Evolutionary conservation across 2,888 invertebrate species (phyloP).

Genomic region (Eucriotettix oculatus): DNA sequence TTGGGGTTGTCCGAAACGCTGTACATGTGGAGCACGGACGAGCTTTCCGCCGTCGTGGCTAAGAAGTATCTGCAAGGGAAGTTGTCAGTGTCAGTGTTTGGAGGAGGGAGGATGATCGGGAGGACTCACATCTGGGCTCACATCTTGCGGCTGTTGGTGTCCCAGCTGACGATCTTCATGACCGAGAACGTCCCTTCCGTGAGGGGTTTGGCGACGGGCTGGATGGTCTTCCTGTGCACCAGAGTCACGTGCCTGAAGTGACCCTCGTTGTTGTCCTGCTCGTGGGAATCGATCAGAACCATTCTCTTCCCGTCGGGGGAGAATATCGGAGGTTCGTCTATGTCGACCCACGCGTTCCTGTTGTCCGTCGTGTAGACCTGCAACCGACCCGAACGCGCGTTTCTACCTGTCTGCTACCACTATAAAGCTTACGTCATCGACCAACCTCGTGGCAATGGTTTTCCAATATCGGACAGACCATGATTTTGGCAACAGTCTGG

Average conservation of each 20-base stretch:
- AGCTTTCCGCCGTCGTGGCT: slow-evolving; percentile 41
- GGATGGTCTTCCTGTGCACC: not conserved
- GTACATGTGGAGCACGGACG: slow-evolving; percentile 50
- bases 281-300: slow-evolving; percentile 52
- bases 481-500: slow-evolving; percentile 54
- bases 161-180: not conserved
- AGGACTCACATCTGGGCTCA: not conserved
- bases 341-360: slow-evolving; percentile 60
- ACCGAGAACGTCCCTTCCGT: not conserved
- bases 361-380: slow-evolving; percentile 33
- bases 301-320: slow-evolving; percentile 49
- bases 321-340: slow-evolving; percentile 52
- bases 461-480: slow-evolving; percentile 35
- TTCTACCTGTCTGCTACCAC: no score
- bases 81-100: not conserved
- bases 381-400: no score
- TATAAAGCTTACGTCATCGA: no score
- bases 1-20: slow-evolving; percentile 33
- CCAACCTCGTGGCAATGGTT: slow-evolving; percentile 12
- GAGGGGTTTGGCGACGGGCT: not conserved
- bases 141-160: not conserved
- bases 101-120: not conserved
- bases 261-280: slow-evolving; percentile 33
- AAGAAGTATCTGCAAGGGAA: slow-evolving; percentile 49
- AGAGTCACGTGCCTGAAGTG: slow-evolving; percentile 17